Conservation (phyloP, 2,888 invertebrate genomes). For the Meiosimyza platycephala region DNA sequence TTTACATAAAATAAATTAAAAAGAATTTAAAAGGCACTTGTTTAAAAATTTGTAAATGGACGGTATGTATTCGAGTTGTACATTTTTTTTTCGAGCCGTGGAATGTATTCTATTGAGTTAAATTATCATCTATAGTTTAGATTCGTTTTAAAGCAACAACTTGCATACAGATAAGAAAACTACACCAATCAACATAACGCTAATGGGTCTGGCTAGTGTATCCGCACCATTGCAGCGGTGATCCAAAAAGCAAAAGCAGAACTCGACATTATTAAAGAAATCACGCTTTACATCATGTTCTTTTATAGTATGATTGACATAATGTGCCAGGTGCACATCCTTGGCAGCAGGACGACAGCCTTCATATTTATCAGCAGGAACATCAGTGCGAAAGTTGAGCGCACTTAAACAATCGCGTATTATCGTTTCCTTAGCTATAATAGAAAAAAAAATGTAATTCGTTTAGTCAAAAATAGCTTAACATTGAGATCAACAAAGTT, state of each 20-base stretch:
- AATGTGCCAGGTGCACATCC: conserved; percentile 84
- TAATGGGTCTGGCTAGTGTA: background rate
- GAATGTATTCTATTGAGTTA: conserved; percentile 3
- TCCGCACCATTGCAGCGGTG: conserved; percentile 80
- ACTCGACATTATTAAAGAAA: conserved; percentile 83
- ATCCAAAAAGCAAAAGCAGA: conserved; percentile 92
- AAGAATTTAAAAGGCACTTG: conserved; percentile 29
- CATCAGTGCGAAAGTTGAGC: conserved; percentile 82
- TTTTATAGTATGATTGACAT: conserved; percentile 87
- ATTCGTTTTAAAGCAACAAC: conserved; percentile 24
- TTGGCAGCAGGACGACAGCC: conserved; percentile 85
- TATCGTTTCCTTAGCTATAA: conserved; percentile 79
- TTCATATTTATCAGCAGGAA: conserved; percentile 92
- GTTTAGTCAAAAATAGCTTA: too few species aligned
- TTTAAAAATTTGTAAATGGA: background rate
- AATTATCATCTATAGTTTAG: background rate
- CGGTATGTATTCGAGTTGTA: conserved; percentile 4
- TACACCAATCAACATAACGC: conserved; percentile 11
- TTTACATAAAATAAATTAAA: too few species aligned
- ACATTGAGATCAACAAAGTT: too few species aligned
- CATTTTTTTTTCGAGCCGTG: background rate
- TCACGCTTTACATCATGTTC: conserved; percentile 87
- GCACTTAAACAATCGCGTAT: conserved; percentile 88
- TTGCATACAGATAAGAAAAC: conserved; percentile 22
- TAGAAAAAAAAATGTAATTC: conserved; percentile 46